Percentiles rank a stretch among this genome's conserved stretches.
Conservation (phyloP, 2,888 invertebrate genomes). For the Gerris lacustris region DNA sequence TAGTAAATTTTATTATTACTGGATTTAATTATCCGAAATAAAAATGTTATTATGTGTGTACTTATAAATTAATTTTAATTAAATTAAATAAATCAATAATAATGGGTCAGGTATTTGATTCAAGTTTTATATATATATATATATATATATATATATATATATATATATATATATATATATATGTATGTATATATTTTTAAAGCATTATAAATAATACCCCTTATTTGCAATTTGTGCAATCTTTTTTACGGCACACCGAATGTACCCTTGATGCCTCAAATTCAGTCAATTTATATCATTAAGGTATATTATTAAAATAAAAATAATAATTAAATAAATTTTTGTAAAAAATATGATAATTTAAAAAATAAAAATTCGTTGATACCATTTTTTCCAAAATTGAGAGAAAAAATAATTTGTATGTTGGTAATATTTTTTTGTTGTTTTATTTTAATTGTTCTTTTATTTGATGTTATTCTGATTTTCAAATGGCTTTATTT, state of each 20-base stretch:
- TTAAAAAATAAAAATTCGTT: too few relatives aligned
- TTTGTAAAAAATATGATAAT: too few relatives aligned
- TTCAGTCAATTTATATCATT: slow-evolving; percentile 7
- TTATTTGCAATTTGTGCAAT: neutral
- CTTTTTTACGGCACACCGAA: neutral
- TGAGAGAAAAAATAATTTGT: too few relatives aligned
- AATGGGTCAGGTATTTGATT: neutral
- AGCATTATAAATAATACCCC: neutral
- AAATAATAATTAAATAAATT: neutral
- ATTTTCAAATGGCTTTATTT: too few relatives aligned
- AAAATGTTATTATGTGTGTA: neutral
- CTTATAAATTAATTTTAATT: neutral
- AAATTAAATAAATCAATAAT: neutral
- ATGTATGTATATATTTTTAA: neutral
- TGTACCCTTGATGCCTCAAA: slow-evolving; percentile 7
- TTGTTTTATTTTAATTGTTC: too few relatives aligned
- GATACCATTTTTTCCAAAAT: too few relatives aligned
- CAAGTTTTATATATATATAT: neutral
- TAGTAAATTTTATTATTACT: neutral
- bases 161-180: neutral
- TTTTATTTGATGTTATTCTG: too few relatives aligned
- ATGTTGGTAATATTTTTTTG: too few relatives aligned
- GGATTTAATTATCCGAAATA: neutral
- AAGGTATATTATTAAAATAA: neutral
- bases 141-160: neutral